phyloP scores from a whole-genome alignment of 2,888 invertebrate genomes.

The Autographa gamma region DNA sequence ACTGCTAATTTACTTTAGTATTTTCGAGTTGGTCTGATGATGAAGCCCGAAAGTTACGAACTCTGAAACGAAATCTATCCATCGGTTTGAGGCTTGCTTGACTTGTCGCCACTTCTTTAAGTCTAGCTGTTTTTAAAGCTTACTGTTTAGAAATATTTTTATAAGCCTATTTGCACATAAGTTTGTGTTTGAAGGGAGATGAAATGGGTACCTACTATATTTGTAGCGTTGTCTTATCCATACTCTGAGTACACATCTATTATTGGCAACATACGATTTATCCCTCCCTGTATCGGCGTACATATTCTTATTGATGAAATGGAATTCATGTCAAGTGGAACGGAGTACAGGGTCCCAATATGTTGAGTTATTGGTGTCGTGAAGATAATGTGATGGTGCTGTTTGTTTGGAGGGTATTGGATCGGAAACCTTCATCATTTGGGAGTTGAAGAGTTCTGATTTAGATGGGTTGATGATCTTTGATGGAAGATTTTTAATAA shows the following conservation, averaged over 20 bases:
- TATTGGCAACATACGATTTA: constrained; percentile 51
- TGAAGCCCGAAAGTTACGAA: too few relatives aligned
- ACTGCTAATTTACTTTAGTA: too few relatives aligned
- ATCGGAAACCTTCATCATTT: neutral
- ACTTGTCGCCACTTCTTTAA: too few relatives aligned
- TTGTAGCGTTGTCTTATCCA: neutral
- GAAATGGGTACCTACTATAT: neutral
- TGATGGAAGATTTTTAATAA: too few relatives aligned
- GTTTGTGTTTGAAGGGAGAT: too few relatives aligned
- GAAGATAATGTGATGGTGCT: constrained; percentile 18
- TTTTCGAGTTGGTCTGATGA: too few relatives aligned
- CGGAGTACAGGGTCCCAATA: constrained; percentile 16
- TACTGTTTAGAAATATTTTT: too few relatives aligned
- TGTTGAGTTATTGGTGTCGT: constrained; percentile 32
- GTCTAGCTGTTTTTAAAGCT: too few relatives aligned
- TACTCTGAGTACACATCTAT: constrained; percentile 12
- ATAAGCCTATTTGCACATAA: too few relatives aligned
- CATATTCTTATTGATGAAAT: constrained; percentile 47
- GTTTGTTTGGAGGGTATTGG: neutral
- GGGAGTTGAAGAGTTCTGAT: neutral
- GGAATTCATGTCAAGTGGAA: constrained; percentile 50
- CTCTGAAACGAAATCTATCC: too few relatives aligned
- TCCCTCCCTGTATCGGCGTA: constrained; percentile 28
- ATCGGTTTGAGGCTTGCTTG: too few relatives aligned
- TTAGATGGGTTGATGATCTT: neutral